phyloP scores from a whole-genome alignment of 2,888 invertebrate species.

The Steromphala cineraria region DNA sequence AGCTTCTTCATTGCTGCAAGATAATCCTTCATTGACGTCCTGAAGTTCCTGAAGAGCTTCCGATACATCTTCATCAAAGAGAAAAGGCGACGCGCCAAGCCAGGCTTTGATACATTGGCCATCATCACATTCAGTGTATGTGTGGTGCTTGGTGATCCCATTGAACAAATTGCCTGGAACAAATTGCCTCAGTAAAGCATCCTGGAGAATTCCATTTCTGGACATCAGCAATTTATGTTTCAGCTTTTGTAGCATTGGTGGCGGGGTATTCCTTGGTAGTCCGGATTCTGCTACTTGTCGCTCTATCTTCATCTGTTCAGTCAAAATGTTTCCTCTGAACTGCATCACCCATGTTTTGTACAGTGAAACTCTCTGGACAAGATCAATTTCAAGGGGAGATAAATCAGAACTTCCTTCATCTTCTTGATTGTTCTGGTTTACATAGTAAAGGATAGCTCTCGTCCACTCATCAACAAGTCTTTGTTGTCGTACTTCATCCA shows the following conservation, averaged over 20 bases:
- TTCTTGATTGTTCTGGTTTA: too few relatives aligned
- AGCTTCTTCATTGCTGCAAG: too few relatives aligned
- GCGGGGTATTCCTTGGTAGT: too few relatives aligned
- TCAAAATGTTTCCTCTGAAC: not conserved
- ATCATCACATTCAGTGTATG: not conserved
- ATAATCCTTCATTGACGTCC: too few relatives aligned
- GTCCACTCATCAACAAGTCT: not conserved
- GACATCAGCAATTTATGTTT: not conserved
- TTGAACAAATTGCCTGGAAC: not conserved
- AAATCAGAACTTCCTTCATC: too few relatives aligned
- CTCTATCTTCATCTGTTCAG: not conserved
- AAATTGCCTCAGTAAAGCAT: not conserved
- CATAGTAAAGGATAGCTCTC: not conserved
- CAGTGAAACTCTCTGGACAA: not conserved
- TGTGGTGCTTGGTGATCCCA: not conserved
- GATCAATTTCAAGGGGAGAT: too few relatives aligned
- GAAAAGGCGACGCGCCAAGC: not conserved
- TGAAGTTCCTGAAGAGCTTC: too few relatives aligned
- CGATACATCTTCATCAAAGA: too few relatives aligned
- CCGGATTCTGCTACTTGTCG: not conserved
- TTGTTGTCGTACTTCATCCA: too few relatives aligned
- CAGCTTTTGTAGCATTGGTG: not conserved
- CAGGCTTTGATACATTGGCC: conserved; percentile 5
- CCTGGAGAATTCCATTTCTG: not conserved
- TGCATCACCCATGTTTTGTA: not conserved